A percentile compares a stretch with the other conserved stretches of the same genome.
Conservation (phyloP, 2,113 vertebrate genomes). For the Microcebus ravelobensis region DNA sequence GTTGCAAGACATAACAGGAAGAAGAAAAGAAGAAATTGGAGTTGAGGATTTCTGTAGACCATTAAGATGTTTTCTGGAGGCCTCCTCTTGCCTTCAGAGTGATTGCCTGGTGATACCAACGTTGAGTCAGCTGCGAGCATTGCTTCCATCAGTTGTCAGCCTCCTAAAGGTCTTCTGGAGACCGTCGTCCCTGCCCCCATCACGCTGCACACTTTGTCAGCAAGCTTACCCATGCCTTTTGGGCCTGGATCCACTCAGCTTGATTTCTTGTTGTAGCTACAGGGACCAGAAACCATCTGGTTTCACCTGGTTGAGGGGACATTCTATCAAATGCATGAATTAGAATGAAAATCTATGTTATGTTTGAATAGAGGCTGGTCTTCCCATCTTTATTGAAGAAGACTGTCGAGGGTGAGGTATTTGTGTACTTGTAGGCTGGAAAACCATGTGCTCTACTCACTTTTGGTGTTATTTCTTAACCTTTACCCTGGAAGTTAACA, state of each 20-base stretch:
- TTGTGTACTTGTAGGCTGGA: background rate
- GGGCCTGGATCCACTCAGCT: background rate
- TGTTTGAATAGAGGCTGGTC: background rate
- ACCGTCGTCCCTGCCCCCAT: background rate
- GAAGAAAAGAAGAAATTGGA: background rate
- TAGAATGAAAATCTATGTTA: background rate
- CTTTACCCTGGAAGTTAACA: background rate
- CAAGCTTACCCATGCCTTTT: background rate
- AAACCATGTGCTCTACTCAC: background rate
- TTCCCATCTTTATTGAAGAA: background rate
- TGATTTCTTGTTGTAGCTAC: background rate
- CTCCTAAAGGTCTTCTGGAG: background rate
- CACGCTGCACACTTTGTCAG: background rate
- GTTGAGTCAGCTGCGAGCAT: background rate
- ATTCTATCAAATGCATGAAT: background rate
- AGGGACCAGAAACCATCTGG: background rate
- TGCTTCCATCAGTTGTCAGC: background rate
- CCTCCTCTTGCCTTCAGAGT: background rate
- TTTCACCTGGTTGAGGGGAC: background rate
- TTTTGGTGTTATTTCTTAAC: background rate
- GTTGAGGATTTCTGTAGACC: background rate
- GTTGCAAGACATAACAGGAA: background rate
- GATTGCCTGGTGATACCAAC: background rate
- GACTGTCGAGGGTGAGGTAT: background rate
- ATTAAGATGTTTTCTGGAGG: background rate